Conservation (phyloP, 2,797 vertebrate species). For the Danio tinwini region DNA sequence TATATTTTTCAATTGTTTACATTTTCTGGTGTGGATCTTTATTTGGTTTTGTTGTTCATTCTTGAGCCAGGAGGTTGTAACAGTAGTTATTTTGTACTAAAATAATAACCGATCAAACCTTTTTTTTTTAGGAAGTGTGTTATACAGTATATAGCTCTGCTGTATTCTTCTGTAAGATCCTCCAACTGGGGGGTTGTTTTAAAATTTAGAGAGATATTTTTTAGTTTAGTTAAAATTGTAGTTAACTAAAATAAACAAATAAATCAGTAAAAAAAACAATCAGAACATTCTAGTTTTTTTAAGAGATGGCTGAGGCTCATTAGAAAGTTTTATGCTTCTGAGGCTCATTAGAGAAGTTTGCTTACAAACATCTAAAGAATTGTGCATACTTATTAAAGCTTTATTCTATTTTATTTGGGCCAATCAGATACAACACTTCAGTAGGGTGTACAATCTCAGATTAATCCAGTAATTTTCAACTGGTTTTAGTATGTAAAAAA, state of each 20-base stretch:
- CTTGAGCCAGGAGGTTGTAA: too few relatives aligned
- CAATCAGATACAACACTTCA: neutral
- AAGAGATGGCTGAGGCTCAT: neutral
- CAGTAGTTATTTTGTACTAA: too few relatives aligned
- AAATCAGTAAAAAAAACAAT: too few relatives aligned
- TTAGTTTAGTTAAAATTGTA: neutral
- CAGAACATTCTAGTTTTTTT: constrained; percentile 14
- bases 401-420: neutral
- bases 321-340: neutral
- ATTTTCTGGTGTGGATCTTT: too few relatives aligned
- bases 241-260: neutral
- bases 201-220: neutral
- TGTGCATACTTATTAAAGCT: neutral
- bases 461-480: neutral
- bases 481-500: neutral
- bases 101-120: too few relatives aligned
- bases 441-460: neutral
- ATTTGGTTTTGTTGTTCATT: too few relatives aligned
- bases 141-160: too few relatives aligned
- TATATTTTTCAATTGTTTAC: too few relatives aligned
- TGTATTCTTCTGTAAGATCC: too few relatives aligned
- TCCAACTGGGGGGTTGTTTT: neutral
- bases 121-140: too few relatives aligned
- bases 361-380: neutral
- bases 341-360: neutral